Evolutionary conservation across 2,797 vertebrate genomes (phyloP), one percentile per base, ranked within the genome.

Genomic region (Heterohyrax brucei): DNA sequence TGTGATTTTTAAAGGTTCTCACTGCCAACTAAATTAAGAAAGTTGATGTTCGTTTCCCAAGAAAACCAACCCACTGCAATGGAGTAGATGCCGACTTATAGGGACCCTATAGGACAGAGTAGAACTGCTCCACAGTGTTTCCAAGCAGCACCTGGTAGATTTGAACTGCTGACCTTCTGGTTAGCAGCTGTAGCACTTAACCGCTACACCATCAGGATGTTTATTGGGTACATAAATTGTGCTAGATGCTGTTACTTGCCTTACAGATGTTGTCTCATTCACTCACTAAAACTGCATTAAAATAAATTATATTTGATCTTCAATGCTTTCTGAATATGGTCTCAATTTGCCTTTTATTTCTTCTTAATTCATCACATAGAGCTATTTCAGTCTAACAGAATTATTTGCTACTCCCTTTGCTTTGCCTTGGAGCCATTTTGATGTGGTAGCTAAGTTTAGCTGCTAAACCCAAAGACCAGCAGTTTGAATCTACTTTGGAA

Each of bases 211-310:
- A 39, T 39, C 39, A 39, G 39, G 39, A 39, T 39, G 14, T 48
- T 90, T 64, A 18, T 9, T 48, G 76, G 62, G 39, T 14, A 56
- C 19, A 16, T 81, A 81, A 2, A 18, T 8, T 86, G 16, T 70
- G 93, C 50, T 44, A 93, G 59, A 66, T 8, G 33, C 24, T 61
- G 30, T 46, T 33, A 33, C 80, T 85, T 87, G 21, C 44, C 53
- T 94, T 86, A 62, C 24, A 26, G 19, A 79, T 90, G 30, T 59
- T 89, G 79, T 48, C 50, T 92, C 33, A 73, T 73, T 75, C 94
- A 13, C 9, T 84, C 13, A 80, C 61, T 77, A 30, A 59, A 91
- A 64, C 59, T 90, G 4, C 75, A 94, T 95, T 46, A 86, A 93
- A 96, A 87, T 68, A 89, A 72, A 62, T 46, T 59, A 28, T 28